Conservation (phyloP, 2,113 vertebrate species). For the Kryptolebias marmoratus region DNA sequence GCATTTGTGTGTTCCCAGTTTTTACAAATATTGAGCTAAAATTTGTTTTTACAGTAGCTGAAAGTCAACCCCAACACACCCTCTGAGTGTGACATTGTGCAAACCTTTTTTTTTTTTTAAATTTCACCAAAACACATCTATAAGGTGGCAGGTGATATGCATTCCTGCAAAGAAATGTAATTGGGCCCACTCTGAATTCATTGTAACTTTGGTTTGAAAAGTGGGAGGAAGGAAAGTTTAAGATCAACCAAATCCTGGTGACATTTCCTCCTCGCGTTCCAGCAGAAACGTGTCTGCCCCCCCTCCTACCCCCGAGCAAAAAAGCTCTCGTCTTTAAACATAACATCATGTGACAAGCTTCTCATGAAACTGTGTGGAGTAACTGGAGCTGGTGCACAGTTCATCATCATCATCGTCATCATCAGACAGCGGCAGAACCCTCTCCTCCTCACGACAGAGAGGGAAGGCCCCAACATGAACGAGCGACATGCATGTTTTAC, state of each 20-base stretch:
- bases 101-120: too few relatives aligned
- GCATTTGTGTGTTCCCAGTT: constrained; percentile 4
- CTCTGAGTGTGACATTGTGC: too few relatives aligned
- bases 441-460: background rate
- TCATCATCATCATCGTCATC: constrained; percentile 6
- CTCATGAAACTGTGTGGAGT: constrained; percentile 16
- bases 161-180: background rate
- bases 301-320: constrained; percentile 29
- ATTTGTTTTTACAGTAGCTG: too few relatives aligned
- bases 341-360: constrained; percentile 57
- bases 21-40: too few relatives aligned
- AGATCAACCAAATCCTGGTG: constrained; percentile 23
- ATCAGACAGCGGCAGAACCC: background rate
- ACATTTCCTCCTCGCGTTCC: constrained; percentile 41
- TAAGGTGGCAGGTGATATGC: too few relatives aligned
- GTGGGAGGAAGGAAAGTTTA: constrained; percentile 29
- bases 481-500: constrained; percentile 40
- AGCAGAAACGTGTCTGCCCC: constrained; percentile 27
- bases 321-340: constrained; percentile 38
- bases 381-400: constrained; percentile 31
- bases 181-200: constrained; percentile 13
- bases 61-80: too few relatives aligned
- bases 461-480: constrained; percentile 6
- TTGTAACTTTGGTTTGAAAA: background rate
- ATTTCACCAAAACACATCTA: too few relatives aligned